These are phyloP conservation scores for Myrmophylax atrothorax DNA, from an alignment of 2,113 vertebrate species.

Conservation along the genomic window DNA sequence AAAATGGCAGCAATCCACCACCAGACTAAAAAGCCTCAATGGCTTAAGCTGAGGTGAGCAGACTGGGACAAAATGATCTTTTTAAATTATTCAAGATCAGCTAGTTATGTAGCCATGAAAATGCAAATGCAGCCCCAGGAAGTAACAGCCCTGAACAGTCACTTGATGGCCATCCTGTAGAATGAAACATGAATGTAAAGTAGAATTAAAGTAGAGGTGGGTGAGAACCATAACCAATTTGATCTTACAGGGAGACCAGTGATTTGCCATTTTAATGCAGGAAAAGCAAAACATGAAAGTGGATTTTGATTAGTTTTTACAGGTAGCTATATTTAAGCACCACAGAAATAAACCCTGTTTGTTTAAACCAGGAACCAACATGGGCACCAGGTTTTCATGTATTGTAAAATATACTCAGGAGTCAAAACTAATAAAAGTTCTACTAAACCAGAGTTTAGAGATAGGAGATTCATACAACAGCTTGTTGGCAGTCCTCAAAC, in stretches of 20 bases:
- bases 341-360: fast-evolving
- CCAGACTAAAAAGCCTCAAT: background rate
- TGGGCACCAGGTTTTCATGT: background rate
- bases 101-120: background rate
- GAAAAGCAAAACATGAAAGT: background rate
- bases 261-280: background rate
- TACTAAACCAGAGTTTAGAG: background rate
- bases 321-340: background rate
- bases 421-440: background rate
- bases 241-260: background rate
- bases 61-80: background rate
- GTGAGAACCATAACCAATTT: background rate
- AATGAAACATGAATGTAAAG: background rate
- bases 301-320: background rate
- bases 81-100: background rate
- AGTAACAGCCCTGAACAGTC: background rate
- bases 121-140: background rate
- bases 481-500: background rate
- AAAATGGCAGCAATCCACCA: background rate
- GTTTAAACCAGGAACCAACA: background rate
- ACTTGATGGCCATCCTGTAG: background rate
- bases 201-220: background rate
- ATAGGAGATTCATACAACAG: background rate
- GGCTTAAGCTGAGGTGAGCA: background rate
- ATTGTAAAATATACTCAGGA: background rate